Conservation (phyloP, 2,797 vertebrate species). For the Intellagama lesueurii region DNA sequence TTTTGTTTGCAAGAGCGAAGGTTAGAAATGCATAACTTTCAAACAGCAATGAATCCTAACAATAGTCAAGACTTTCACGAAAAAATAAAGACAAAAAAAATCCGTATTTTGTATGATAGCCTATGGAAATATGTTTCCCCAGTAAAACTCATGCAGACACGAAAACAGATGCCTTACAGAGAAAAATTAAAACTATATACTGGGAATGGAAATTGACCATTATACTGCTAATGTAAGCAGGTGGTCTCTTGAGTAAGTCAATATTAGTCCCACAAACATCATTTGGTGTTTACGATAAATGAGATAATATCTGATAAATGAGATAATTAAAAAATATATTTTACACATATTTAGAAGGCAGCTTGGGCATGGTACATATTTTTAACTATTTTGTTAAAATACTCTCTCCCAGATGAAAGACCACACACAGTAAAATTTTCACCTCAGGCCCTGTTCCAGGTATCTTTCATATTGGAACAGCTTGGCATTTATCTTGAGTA, state of each 20-base stretch:
- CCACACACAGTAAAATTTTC: background rate
- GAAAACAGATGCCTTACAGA: background rate
- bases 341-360: background rate
- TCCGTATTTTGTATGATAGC: background rate
- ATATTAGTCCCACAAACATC: background rate
- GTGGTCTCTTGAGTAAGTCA: background rate
- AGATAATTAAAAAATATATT: background rate
- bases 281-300: background rate
- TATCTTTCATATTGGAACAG: background rate
- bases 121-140: conserved; percentile 22
- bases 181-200: background rate
- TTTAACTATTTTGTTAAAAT: background rate
- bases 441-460: background rate
- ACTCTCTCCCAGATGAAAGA: background rate
- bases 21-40: background rate
- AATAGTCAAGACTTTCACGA: background rate
- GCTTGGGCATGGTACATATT: too few relatives aligned
- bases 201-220: background rate
- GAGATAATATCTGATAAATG: too few relatives aligned
- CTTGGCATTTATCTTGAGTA: background rate
- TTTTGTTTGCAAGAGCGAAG: background rate
- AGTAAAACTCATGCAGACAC: conserved; percentile 18
- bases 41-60: background rate
- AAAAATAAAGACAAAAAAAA: too few relatives aligned
- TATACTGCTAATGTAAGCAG: too few relatives aligned